These are phyloP conservation scores for Bombylius discolor DNA, from an alignment of 2,888 invertebrate genomes.

Conservation along the genomic window DNA sequence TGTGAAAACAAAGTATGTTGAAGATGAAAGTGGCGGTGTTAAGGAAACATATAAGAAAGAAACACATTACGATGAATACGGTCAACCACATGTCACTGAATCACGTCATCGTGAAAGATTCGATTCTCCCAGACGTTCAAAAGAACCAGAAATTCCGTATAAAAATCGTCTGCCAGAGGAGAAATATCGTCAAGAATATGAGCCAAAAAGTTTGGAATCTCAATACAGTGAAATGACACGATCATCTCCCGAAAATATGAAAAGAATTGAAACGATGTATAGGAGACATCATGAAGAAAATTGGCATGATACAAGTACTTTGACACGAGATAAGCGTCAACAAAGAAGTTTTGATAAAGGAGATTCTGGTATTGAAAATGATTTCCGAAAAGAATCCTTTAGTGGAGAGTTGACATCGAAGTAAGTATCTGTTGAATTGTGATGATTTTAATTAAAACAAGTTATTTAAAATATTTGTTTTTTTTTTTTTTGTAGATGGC, in stretches of 20 bases:
- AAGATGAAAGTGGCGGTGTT: constrained; percentile 41
- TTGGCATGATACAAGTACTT: constrained; percentile 42
- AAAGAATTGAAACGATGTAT: constrained; percentile 20
- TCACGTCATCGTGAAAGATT: constrained; percentile 35
- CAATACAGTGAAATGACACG: constrained; percentile 44
- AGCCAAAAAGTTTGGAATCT: constrained; percentile 55
- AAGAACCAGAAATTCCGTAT: neutral
- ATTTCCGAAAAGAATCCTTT: constrained; percentile 57
- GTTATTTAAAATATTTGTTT: neutral
- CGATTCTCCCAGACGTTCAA: constrained; percentile 18
- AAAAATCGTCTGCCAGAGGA: constrained; percentile 17
- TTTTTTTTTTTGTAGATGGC: constrained; percentile 24
- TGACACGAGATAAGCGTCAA: constrained; percentile 41
- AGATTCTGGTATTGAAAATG: constrained; percentile 72
- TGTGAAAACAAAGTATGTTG: constrained; percentile 31
- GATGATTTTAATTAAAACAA: neutral
- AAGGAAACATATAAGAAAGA: constrained; percentile 38
- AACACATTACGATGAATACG: constrained; percentile 33
- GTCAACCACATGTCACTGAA: constrained; percentile 34
- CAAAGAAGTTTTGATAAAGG: constrained; percentile 41
- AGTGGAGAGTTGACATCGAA: constrained; percentile 41
- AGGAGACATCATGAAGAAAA: constrained; percentile 39
- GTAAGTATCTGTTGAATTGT: constrained; percentile 17
- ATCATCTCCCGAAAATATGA: constrained; percentile 45
- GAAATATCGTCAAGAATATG: constrained; percentile 38